These are phyloP conservation scores for Corythaeola cristata DNA, from an alignment of 2,113 vertebrate species.

Conservation along the genomic window DNA sequence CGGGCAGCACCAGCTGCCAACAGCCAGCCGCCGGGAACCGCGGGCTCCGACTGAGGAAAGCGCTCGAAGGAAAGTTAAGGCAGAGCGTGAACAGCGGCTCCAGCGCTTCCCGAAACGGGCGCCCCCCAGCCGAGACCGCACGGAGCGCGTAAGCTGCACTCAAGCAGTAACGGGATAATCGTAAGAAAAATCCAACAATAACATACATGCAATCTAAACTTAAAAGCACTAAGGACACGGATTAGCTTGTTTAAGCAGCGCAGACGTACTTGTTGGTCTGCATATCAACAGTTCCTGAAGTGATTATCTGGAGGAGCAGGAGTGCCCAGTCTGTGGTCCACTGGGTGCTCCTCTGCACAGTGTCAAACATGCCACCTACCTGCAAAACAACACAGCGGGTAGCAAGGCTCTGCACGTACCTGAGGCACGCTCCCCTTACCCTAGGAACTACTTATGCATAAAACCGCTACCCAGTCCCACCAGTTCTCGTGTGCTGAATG, in stretches of 20 bases:
- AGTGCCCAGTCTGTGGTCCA: slow-evolving; percentile 79
- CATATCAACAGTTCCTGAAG: slow-evolving; percentile 75
- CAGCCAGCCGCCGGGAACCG: not conserved
- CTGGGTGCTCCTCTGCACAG: slow-evolving; percentile 74
- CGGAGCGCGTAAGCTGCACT: not conserved
- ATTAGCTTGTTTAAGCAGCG: too few species aligned
- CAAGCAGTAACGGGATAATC: not conserved
- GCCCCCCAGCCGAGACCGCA: not conserved
- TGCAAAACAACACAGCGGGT: not conserved
- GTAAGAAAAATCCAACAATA: not conserved
- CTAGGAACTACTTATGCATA: not conserved
- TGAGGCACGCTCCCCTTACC: accelerated
- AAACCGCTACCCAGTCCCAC: not conserved
- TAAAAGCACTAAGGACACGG: not conserved
- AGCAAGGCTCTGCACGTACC: not conserved
- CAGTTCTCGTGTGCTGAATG: not conserved
- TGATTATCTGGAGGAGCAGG: slow-evolving; percentile 77
- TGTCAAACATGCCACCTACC: slow-evolving; percentile 80
- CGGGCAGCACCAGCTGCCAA: not conserved
- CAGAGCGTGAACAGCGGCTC: not conserved
- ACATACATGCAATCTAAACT: not conserved
- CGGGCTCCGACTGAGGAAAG: not conserved
- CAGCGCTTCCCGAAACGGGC: not conserved
- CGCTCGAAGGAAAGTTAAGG: not conserved
- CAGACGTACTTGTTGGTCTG: slow-evolving; percentile 71